These are phyloP conservation scores for Lasiurus borealis DNA, from an alignment of 2,113 vertebrate species.

Conservation along the genomic window DNA sequence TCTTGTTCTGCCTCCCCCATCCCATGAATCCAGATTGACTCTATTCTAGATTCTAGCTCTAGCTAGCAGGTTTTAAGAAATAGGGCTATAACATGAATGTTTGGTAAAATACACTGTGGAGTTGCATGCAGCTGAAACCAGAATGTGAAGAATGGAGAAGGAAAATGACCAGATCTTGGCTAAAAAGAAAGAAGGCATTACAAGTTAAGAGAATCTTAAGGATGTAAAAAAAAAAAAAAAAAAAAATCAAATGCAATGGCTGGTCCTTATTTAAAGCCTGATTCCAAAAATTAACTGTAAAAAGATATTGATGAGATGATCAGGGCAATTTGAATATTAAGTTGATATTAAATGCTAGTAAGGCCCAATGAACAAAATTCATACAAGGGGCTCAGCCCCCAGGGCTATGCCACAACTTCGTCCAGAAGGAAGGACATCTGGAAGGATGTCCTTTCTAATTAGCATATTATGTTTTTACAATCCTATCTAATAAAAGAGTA, in stretches of 20 bases:
- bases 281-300: conserved; percentile 15
- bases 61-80: background rate
- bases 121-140: background rate
- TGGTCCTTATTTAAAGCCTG: background rate
- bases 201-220: conserved; percentile 7
- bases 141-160: background rate
- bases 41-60: background rate
- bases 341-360: background rate
- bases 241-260: background rate
- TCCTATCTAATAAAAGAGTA: too few relatives aligned
- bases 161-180: background rate
- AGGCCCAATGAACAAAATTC: background rate
- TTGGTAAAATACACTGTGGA: background rate
- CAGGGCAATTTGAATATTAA: background rate
- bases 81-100: background rate
- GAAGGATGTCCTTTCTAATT: too few relatives aligned
- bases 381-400: too few relatives aligned
- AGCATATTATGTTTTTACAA: too few relatives aligned
- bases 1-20: background rate
- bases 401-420: too few relatives aligned
- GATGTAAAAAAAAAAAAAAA: background rate
- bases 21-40: background rate
- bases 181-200: background rate
- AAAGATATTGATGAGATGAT: conserved; percentile 11
- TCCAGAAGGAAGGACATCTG: too few relatives aligned